Evolutionary conservation across 2,113 vertebrate species (phyloP).

Genomic region (Erythrocebus patas): DNA sequence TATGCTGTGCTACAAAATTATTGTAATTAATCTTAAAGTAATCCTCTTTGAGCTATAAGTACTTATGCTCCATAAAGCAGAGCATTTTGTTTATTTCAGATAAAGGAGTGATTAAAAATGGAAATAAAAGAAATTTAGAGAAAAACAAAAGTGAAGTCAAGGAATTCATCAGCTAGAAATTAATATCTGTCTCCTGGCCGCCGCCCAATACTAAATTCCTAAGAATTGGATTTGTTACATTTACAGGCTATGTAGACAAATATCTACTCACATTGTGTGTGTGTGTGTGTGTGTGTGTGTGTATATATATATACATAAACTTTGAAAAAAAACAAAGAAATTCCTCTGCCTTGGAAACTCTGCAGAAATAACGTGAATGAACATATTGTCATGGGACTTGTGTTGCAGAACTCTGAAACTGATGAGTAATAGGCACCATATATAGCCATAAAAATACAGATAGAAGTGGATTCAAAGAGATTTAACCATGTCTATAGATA

Average conservation of each 20-base stretch:
- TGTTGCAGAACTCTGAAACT: not conserved
- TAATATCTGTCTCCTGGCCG: conserved; percentile 32
- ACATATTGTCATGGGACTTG: not conserved
- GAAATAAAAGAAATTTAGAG: not conserved
- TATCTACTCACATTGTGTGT: not conserved
- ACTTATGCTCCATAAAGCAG: not conserved
- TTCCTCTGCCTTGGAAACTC: not conserved
- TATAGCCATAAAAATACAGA: not conserved
- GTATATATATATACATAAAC: not conserved
- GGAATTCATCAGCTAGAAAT: conserved; percentile 23
- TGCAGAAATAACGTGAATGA: not conserved
- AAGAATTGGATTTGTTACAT: conserved; percentile 45
- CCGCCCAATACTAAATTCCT: conserved; percentile 29
- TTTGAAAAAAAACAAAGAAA: not conserved
- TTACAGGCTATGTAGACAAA: conserved; percentile 10
- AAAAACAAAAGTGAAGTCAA: not conserved
- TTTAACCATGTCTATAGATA: not conserved
- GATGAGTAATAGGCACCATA: not conserved
- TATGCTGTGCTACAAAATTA: conserved; percentile 35
- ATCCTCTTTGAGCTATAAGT: conserved; percentile 45
- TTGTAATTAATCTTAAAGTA: conserved; percentile 62
- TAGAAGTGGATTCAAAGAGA: not conserved
- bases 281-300: too few species aligned
- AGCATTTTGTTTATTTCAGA: not conserved
- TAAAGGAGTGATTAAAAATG: not conserved